Percentiles rank a stretch among this genome's conserved stretches.
These are phyloP conservation scores for Drosophila guanche DNA, from an alignment of 1,140 invertebrate genomes.

Conservation along the genomic window DNA sequence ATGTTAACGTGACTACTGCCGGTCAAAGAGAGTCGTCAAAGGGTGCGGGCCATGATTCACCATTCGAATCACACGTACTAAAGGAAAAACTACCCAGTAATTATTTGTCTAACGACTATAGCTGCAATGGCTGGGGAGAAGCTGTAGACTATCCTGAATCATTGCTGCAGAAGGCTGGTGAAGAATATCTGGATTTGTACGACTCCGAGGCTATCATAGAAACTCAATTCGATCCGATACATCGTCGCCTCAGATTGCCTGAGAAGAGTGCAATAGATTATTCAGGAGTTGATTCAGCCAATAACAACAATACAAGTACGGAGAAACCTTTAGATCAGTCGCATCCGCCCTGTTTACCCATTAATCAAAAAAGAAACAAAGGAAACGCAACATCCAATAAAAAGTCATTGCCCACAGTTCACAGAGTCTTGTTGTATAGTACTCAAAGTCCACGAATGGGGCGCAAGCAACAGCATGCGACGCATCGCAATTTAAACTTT, in stretches of 20 bases:
- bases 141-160: slow-evolving; percentile 6
- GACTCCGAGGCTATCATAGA: slow-evolving; percentile 31
- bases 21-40: slow-evolving; percentile 22
- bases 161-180: slow-evolving; percentile 3
- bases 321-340: slow-evolving; percentile 5
- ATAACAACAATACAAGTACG: slow-evolving; percentile 39
- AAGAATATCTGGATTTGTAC: slow-evolving; percentile 40
- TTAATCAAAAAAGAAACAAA: slow-evolving; percentile 51
- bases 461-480: slow-evolving; percentile 57
- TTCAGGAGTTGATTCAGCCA: slow-evolving; percentile 34
- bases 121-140: slow-evolving; percentile 35
- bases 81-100: slow-evolving; percentile 60
- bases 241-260: slow-evolving; percentile 41
- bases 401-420: slow-evolving; percentile 62
- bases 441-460: slow-evolving; percentile 69
- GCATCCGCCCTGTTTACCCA: slow-evolving; percentile 38
- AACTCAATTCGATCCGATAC: slow-evolving; percentile 37
- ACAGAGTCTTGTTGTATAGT: slow-evolving; percentile 72
- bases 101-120: slow-evolving; percentile 42
- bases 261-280: slow-evolving; percentile 22
- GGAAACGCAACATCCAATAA: slow-evolving; percentile 47
- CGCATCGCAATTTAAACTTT: slow-evolving; percentile 36
- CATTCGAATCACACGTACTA: slow-evolving; percentile 52
- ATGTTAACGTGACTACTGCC: not conserved
- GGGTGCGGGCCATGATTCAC: slow-evolving; percentile 40